Evolutionary conservation across 2,888 invertebrate genomes (phyloP).

Genomic region (Mythimna albipuncta): DNA sequence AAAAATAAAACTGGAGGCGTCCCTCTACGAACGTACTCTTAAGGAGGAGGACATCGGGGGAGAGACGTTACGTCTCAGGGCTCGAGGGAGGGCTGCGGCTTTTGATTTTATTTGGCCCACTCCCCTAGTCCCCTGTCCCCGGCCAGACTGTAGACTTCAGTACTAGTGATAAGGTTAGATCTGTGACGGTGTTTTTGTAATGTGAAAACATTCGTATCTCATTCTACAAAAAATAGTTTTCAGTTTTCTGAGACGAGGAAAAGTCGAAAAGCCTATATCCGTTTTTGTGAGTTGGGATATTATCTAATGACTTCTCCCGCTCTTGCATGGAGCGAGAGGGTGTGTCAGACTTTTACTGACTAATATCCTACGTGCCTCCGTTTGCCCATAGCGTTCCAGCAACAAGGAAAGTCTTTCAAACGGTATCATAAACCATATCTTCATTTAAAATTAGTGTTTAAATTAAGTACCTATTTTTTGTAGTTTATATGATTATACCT

Average conservation of each 20-base stretch:
- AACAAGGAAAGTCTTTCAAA: no score
- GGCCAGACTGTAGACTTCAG: constrained; percentile 37
- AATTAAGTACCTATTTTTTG: no score
- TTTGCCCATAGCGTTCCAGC: no score
- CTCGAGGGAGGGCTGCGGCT: constrained; percentile 38
- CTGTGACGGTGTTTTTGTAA: not conserved
- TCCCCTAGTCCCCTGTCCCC: constrained; percentile 19
- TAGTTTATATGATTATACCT: no score
- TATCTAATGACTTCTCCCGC: no score
- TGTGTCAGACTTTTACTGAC: no score
- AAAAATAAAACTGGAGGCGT: constrained; percentile 51
- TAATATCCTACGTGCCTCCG: no score
- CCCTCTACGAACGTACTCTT: constrained; percentile 22
- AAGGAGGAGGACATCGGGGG: constrained; percentile 23
- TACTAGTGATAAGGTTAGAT: constrained; percentile 34
- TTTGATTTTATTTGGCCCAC: constrained; percentile 60
- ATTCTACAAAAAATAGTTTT: not conserved
- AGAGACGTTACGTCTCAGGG: constrained; percentile 18
- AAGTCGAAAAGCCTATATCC: no score
- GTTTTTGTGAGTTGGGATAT: no score
- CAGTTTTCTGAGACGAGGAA: not conserved
- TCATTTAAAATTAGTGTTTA: no score
- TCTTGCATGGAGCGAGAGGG: no score
- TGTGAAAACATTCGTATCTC: not conserved
- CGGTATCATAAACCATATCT: no score